phyloP scores from a whole-genome alignment of 2,888 invertebrate genomes.

The Oxycera nigricornis region DNA sequence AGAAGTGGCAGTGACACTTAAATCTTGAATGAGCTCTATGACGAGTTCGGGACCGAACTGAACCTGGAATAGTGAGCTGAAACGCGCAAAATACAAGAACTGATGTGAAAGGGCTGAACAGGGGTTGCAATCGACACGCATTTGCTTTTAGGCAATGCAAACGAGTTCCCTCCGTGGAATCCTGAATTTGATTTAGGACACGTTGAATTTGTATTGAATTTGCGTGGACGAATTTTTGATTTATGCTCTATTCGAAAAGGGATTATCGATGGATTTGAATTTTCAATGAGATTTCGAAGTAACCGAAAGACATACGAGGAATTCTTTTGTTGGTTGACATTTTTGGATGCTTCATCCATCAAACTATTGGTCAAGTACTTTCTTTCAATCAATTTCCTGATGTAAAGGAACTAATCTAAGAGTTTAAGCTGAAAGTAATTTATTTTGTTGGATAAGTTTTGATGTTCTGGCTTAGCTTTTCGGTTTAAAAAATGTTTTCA shows the following conservation, averaged over 20 bases:
- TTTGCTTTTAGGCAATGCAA: slow-evolving; percentile 44
- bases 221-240: background rate
- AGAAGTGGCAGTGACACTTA: slow-evolving; percentile 20
- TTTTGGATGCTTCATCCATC: too few species aligned
- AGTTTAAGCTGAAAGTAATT: too few species aligned
- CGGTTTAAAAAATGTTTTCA: too few species aligned
- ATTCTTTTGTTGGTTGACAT: too few species aligned
- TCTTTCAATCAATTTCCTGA: too few species aligned
- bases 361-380: too few species aligned
- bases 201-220: slow-evolving; percentile 14
- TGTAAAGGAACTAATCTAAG: too few species aligned
- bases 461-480: too few species aligned
- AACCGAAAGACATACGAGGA: too few species aligned
- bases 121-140: slow-evolving; percentile 43
- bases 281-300: too few species aligned
- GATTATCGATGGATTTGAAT: background rate
- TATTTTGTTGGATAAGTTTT: too few species aligned
- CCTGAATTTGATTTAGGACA: slow-evolving; percentile 40
- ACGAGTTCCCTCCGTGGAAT: slow-evolving; percentile 40
- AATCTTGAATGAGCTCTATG: slow-evolving; percentile 14
- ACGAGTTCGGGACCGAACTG: background rate
- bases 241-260: background rate
- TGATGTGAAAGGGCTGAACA: background rate
- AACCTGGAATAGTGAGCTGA: background rate
- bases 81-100: background rate